These are phyloP conservation scores for Cynodonichthys magdalenae DNA, from an alignment of 2,797 vertebrate species.

Conservation along the genomic window DNA sequence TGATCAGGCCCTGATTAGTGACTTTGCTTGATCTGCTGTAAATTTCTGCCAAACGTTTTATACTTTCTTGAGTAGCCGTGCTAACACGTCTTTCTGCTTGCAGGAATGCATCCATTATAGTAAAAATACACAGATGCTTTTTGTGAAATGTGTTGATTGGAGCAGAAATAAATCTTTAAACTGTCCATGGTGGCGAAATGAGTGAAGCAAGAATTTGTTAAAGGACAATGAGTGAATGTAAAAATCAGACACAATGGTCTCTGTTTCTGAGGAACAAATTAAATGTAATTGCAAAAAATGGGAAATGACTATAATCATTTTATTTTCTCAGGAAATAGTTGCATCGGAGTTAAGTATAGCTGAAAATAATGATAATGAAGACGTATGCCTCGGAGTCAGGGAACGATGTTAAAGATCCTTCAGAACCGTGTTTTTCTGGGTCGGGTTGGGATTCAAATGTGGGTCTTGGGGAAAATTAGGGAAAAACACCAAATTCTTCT, in stretches of 20 bases:
- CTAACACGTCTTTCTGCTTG: constrained; percentile 41
- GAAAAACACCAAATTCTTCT: constrained; percentile 33
- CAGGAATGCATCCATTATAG: constrained; percentile 48
- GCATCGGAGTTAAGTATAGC: constrained; percentile 41
- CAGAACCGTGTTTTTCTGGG: constrained; percentile 48
- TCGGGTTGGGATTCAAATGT: constrained; percentile 49
- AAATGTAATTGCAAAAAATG: constrained; percentile 58
- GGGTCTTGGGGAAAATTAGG: constrained; percentile 54
- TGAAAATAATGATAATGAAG: constrained; percentile 68
- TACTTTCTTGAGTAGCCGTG: constrained; percentile 32
- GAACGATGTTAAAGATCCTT: constrained; percentile 60
- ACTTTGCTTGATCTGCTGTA: constrained; percentile 37
- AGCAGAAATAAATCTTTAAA: neutral
- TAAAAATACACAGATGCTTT: constrained; percentile 33
- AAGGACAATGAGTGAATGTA: constrained; percentile 41
- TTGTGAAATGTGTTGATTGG: constrained; percentile 20
- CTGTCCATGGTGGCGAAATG: neutral
- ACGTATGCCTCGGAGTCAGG: constrained; percentile 52
- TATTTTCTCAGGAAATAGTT: constrained; percentile 69
- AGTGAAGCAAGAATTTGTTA: constrained; percentile 24
- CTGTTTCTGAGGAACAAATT: constrained; percentile 54
- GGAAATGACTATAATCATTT: constrained; percentile 69
- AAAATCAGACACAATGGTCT: constrained; percentile 53
- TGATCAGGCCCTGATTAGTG: constrained; percentile 58
- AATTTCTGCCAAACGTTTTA: constrained; percentile 52